Evolutionary conservation across 2,797 vertebrate species (phyloP).

Genomic region (Enteromius argenteus): DNA sequence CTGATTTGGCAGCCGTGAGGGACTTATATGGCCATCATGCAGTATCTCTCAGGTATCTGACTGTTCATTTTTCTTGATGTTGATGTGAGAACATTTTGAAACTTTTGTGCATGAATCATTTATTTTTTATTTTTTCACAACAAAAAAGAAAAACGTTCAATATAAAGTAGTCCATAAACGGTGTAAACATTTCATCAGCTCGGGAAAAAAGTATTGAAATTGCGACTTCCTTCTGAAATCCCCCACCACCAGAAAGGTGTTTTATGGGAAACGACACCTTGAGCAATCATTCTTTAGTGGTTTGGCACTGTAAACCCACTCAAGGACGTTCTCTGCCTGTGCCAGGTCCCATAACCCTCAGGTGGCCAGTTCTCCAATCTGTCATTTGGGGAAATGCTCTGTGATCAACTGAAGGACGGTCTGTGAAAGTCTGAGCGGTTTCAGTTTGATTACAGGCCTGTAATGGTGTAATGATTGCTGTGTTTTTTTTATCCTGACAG

Average conservation of each 20-base stretch:
- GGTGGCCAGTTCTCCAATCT: constrained; percentile 19
- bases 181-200: constrained; percentile 1
- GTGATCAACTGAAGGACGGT: constrained; percentile 19
- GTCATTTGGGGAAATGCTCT: constrained; percentile 19
- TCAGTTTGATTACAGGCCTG: constrained; percentile 21
- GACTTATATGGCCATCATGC: constrained; percentile 87
- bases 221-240: background rate
- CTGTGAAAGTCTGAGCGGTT: constrained; percentile 13
- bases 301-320: constrained; percentile 32
- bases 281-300: constrained; percentile 6
- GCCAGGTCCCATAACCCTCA: constrained; percentile 18
- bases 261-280: constrained; percentile 38
- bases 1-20: constrained; percentile 87
- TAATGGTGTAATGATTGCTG: constrained; percentile 23
- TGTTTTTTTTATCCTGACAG: background rate
- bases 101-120: background rate
- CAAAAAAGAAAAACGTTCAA: background rate
- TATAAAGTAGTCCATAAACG: background rate
- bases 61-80: constrained; percentile 12
- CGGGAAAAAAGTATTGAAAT: background rate
- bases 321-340: constrained; percentile 35
- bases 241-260: background rate
- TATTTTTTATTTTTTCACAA: background rate
- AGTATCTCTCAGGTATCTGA: constrained; percentile 90
- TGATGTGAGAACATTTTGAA: background rate